Base-by-base conservation (phyloP, 1,140 invertebrate genomes). In the Megathymus violae region DNA sequence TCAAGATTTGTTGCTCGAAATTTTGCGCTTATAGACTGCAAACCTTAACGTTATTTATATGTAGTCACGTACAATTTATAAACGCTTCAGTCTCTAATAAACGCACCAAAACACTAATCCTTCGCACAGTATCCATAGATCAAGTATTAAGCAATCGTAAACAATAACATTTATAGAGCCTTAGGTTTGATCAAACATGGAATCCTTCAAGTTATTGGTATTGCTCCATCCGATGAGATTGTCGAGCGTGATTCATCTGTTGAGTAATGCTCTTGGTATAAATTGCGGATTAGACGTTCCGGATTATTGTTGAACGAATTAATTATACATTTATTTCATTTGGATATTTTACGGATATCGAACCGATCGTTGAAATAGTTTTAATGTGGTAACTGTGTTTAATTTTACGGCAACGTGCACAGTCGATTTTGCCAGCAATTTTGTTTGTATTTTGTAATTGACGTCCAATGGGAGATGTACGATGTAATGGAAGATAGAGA, bases 161-260 rank as follows among this genome's bases (percentile, higher is more conserved):
- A 56, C 52, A 44, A 56, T 44, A 44, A 56, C 52, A 40, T 25
- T 56, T 10, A 13, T 43, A 56, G 25, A 52, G 50, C 58, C 48
- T 40, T 46, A 65, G 58, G 40, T 41, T 46, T 59, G 62, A 62
- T 43, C 66, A 59, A 69, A 71, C 61, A 74, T 48, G 62, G 48
- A 62, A 74, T 77, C 73, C 71, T 77, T 77, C 70, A 74, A 74
- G 74, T 73, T 75, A 76, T 73, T 69, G 68, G 66, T 44, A 63
- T 78, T 76, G 69, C 71, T 11, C 63, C 68, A 80, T 65, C 65
- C 62, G 69, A 52, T 70, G 65, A 71, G 67, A 71, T 76, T 69
- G 68, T 70, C 73, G 51, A 58, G 59, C 62, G 44, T 80, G 77
- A 80, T 51, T 77, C 77, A 80, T 64, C 41, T 60, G 17, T 56